A percentile compares a stretch with the other conserved stretches of the same genome.
Conservation (phyloP, 2,888 invertebrate species). For the Chrysomela aeneicollis region DNA sequence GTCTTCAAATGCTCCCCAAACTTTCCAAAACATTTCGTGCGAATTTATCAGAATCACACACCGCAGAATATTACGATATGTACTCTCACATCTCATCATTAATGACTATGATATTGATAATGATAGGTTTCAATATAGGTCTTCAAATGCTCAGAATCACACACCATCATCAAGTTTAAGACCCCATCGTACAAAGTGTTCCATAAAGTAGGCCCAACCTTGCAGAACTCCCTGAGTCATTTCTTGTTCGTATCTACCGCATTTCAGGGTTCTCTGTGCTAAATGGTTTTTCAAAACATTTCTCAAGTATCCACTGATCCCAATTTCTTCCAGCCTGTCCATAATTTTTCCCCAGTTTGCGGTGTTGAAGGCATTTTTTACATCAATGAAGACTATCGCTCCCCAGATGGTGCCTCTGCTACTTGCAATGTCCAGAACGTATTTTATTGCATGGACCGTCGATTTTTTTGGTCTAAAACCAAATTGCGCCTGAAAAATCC, state of each 20-base stretch:
- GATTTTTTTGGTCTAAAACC: not conserved
- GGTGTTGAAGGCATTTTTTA: constrained; percentile 14
- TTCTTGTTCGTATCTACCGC: not conserved
- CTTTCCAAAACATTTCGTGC: too few species aligned
- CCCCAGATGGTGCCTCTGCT: not conserved
- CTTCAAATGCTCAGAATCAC: too few species aligned
- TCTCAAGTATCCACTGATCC: not conserved
- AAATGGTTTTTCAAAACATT: not conserved
- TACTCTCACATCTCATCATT: too few species aligned
- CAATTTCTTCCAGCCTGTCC: not conserved
- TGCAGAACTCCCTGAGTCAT: not conserved
- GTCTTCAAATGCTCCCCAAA: too few species aligned
- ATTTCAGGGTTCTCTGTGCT: not conserved
- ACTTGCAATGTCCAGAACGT: not conserved
- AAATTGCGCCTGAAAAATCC: not conserved
- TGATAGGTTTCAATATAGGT: too few species aligned
- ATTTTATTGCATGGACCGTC: not conserved
- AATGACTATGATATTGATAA: too few species aligned
- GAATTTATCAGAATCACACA: too few species aligned
- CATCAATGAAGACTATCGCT: not conserved
- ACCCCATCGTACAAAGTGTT: not conserved
- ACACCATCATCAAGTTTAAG: too few species aligned
- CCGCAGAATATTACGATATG: too few species aligned
- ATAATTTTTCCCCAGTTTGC: constrained; percentile 2
- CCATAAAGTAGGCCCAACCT: not conserved